phyloP scores from a whole-genome alignment of 2,113 vertebrate species.

The Malurus alboscapulatus region DNA sequence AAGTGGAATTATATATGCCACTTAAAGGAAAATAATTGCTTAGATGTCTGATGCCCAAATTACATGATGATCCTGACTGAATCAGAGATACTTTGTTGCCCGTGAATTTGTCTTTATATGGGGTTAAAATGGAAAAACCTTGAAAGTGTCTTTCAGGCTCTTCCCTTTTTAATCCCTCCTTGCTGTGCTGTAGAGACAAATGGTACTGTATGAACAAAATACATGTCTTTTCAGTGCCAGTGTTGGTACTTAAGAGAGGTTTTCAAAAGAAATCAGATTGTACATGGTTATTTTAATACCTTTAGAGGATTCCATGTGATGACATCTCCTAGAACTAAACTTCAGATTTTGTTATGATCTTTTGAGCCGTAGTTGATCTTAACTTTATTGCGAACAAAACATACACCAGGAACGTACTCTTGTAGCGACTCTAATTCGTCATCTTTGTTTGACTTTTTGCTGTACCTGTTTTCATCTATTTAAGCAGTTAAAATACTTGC shows the following conservation, averaged over 20 bases:
- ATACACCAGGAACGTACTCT: background rate
- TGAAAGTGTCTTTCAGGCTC: background rate
- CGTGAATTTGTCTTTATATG: background rate
- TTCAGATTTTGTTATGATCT: background rate
- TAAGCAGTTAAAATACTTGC: slow-evolving; percentile 1
- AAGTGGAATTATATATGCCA: background rate
- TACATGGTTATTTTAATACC: background rate
- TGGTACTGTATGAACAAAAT: background rate
- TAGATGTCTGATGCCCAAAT: background rate
- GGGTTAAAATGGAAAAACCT: background rate
- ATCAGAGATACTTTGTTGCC: background rate
- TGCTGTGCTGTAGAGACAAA: background rate
- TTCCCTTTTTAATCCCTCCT: background rate
- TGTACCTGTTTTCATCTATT: background rate
- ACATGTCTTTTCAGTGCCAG: background rate
- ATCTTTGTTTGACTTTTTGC: slow-evolving; percentile 14
- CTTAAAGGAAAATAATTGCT: background rate
- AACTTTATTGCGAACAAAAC: background rate
- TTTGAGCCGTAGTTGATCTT: background rate
- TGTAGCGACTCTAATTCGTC: background rate
- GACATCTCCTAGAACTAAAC: background rate
- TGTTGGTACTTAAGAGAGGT: background rate
- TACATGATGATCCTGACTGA: background rate
- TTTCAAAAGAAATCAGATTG: background rate
- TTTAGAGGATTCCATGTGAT: background rate